Evolutionary conservation across 2,888 invertebrate genomes (phyloP).

Genomic region (Acronicta alni): DNA sequence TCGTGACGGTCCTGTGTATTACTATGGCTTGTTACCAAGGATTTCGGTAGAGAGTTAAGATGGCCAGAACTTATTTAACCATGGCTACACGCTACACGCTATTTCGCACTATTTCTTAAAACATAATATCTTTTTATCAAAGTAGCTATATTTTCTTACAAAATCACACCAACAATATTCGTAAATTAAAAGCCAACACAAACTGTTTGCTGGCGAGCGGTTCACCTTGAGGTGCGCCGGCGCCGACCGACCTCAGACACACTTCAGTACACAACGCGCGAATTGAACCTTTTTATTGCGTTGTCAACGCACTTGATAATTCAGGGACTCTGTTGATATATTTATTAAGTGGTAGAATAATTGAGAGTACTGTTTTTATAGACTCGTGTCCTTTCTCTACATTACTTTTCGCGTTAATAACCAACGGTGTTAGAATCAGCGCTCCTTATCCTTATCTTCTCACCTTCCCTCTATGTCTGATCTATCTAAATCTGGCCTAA

Average conservation of each 20-base stretch:
- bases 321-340: constrained; percentile 19
- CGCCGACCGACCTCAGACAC: constrained; percentile 58
- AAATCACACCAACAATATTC: constrained; percentile 18
- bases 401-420: neutral
- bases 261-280: constrained; percentile 52
- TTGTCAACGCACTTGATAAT: constrained; percentile 41
- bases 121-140: no score
- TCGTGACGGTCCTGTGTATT: no score
- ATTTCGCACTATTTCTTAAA: no score
- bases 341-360: constrained; percentile 3
- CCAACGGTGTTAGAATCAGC: neutral
- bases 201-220: constrained; percentile 55
- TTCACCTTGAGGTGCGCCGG: constrained; percentile 66
- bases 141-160: constrained; percentile 9
- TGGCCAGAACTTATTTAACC: no score
- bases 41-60: no score
- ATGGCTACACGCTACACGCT: no score
- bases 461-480: no score
- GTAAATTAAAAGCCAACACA: constrained; percentile 38
- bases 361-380: neutral
- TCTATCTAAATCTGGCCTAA: no score
- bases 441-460: no score
- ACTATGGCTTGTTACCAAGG: no score
- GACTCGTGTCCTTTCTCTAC: neutral
- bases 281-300: constrained; percentile 50